Base-by-base conservation (phyloP, 2,113 vertebrate genomes). In the Sceloporus tristichus region DNA sequence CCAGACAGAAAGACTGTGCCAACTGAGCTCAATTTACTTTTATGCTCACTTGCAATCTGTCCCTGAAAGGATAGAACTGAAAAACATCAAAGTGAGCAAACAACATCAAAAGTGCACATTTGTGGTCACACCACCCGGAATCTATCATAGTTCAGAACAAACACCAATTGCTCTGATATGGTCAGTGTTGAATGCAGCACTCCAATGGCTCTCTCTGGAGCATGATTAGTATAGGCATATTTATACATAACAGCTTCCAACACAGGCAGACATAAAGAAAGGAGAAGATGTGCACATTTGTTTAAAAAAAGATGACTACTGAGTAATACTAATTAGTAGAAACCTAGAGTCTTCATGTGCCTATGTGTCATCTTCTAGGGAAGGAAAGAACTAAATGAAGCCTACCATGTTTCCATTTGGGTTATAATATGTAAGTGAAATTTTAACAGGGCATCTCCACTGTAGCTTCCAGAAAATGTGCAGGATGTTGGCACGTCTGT, bases 61-160 rank as follows among this genome's bases (percentile, higher is more conserved):
- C 91, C 90, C 66, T 89, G 90, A 89, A 91, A 92, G 94, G 91
- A 89, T 88, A 92, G 92, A 87, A 16, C 85, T 91, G 88, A 92
- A 94, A 94, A 95, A 88, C 85, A 91, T 42, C 89, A 91, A 92
- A 87, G 91, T 86, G 91, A 91, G 84, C 91, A 81, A 56, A 90
- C 88, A 91, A 93, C 80, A 83, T 90, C 88, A 80, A 77, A 88
- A 83, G 89, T 89, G 87, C 82, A 89, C 92, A 82, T 86, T 78
- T 40, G 85, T 86, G 93, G 91, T 92, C 90, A 94, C 92, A 92
- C 92, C 94, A 93, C 89, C 91, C 95, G 93, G 88, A 93, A 92
- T 90, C 92, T 93, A 92, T 92, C 90, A 90, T 95, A 90, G 90
- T 85, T 91, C 90, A 75, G 90, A 38, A 89, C 70, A 92, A 90